Evolutionary conservation across 2,113 vertebrate genomes (phyloP), one percentile per base, ranked within the genome.

Genomic region (Microtus montanus): DNA sequence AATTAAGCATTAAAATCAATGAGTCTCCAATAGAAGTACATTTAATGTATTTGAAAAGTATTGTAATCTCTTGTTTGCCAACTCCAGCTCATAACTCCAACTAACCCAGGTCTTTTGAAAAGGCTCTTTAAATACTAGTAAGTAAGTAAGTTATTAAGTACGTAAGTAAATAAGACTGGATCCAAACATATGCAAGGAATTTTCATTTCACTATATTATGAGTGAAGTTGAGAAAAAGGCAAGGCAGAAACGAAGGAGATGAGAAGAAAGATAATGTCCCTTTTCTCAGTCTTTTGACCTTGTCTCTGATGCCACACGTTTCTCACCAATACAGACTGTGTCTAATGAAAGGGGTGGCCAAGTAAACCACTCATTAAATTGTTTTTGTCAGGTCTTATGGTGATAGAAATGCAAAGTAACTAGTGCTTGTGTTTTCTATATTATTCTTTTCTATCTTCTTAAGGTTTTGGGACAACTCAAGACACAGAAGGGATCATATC

Each of bases 1-100:
- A 77, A 64, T 49, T 33, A 87, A 44, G 52, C 7, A 47, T 47
- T 71, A 93, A 22, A 87, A 70, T 52, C 7, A 74, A 35, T n/a
- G 61, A 82, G 4, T 44, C 5, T n/a, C 38, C 83, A 66, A 52
- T 79, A 35, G 12, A 1, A 68, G 10, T 70, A 13, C 52, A 52
- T 66, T 91, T n/a, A 77, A 33, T 92, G 52, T 71, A 47, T 97
- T 85, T 19, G 24, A 38, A 63, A 77, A 17, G 52, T 41, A 90
- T 79, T 88, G 3, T 28, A 3, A 85, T 24, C 19, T 66, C 11
- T 22, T 80, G 66, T 61, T 7, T 75, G 74, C 24, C 7, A 35
- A 83, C 75, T n/a, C 35, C 11, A 89, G 4, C 12, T 35, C 15
- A 83, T 20, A 79, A 13, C 14, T 66, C 12, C 17, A 41, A 41